Evolutionary conservation across 2,113 vertebrate genomes (phyloP), one percentile per base, ranked within the genome.

Genomic region (Cebidichthys violaceus): DNA sequence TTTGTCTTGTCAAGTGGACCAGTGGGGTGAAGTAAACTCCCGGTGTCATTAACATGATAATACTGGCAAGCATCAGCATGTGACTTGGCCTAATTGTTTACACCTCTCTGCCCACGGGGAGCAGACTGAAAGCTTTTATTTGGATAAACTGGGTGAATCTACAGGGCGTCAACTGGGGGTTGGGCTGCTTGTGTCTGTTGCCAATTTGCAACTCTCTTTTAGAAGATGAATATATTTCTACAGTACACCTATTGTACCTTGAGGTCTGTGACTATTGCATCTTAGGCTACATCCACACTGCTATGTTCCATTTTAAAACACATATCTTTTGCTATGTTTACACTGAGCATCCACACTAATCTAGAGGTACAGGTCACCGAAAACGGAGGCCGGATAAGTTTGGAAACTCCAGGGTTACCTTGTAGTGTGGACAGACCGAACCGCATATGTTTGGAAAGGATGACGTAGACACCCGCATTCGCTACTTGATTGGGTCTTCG

Each of bases 31-130:
- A 65, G 24, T 75, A 50, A 79, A 39, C 43, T 37, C 69, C 35
- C 71, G 45, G 41, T 71, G 29, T 17, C 69, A 75, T 86, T 81
- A 71, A 27, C 76, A 73, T 88, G 29, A 85, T 64, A 81, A 82
- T 31, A 15, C 10, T 1, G 33, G 17, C 45, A 33, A 31, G 62
- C 67, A 85, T 57, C 74, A 66, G 27, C 50, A 69, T 76, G 65
- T 75, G 62, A 71, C 75, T 60, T 50, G n/a, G 68, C 7, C 22
- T 73, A 69, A 75, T 45, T 77, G 75, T 84, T 77, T 76, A 67
- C 70, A 79, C 67, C 24, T 60, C 78, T 73, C 6, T 75, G 61
- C 9, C 67, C 67, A 39, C 20, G 9, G 54, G 77, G 24, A 74
- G 47, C 18, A 29, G 70, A 7, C 52, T 59, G 41, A 67, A 61